Evolutionary conservation across 2,888 invertebrate species (phyloP), one percentile per base, ranked within the genome.

Genomic region (Synanthedon formicaeformis): DNA sequence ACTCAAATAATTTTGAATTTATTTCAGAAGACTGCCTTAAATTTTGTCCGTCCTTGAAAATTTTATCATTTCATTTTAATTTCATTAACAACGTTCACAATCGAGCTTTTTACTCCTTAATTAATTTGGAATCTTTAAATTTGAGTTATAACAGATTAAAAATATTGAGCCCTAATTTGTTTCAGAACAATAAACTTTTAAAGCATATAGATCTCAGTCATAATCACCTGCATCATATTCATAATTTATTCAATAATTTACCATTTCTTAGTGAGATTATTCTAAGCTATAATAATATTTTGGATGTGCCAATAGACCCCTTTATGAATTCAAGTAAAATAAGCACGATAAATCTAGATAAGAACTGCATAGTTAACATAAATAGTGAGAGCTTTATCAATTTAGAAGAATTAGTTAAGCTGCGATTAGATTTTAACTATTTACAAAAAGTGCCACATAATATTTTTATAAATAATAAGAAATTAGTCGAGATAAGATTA

Each of bases 101-200:
- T 63, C 91, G 92, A 61, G 93, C 94, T 4, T 96, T 97, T 75
- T 85, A 90, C 60, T 92, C 93, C 8, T 84, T 97, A 52, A 88
- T 85, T 50, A 91, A 93, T 69, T 87, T 97, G 40, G 94, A 95
- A 77, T 93, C 94, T 3, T 83, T 97, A 64, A 95, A 96, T 76
- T 90, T 97, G 71, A 95, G 95, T 65, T 94, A 94, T 75, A 97
- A 97, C 78, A 93, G 94, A 73, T 93, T 96, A 52, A 93, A 95
- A 53, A 90, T 91, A 59, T 83, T 97, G 54, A 94, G 94, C 67
- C 88, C 92, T 48, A 90, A 91, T 60, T 92, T 94, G 13, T 96
- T 96, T 78, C 91, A 91, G 60, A 90, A 90, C 65, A 95, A 96
- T 74, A 92, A 92, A 66, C 90, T 91, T 58, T 78, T 97, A 60